These are phyloP conservation scores for Drosophila pegasa DNA, from an alignment of 2,888 invertebrate genomes.

Conservation along the genomic window DNA sequence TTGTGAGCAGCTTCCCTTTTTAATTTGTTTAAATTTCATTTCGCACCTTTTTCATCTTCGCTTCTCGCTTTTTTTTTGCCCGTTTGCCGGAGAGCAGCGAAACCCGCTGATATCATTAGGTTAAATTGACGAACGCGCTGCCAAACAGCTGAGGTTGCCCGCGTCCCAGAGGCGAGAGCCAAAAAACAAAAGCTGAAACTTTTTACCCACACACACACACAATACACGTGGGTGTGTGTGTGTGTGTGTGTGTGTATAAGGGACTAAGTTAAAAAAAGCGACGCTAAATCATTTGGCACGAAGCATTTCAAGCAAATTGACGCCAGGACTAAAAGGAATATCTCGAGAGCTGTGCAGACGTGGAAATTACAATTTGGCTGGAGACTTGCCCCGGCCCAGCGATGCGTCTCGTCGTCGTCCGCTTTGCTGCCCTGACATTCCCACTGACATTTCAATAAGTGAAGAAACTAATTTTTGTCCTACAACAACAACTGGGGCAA, in stretches of 20 bases:
- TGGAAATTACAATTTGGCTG: slow-evolving; percentile 76
- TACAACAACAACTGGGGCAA: slow-evolving; percentile 29
- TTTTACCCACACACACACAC: slow-evolving; percentile 25
- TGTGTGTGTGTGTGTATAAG: slow-evolving; percentile 12
- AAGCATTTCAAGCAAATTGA: slow-evolving; percentile 79
- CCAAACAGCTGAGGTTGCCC: slow-evolving; percentile 73
- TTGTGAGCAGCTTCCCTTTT: slow-evolving; percentile 61
- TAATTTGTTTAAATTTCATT: slow-evolving; percentile 80
- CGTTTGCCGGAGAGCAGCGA: slow-evolving; percentile 2
- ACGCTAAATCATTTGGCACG: slow-evolving; percentile 77
- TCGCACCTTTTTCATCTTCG: slow-evolving; percentile 66
- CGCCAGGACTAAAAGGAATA: slow-evolving; percentile 47
- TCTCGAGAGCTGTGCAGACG: slow-evolving; percentile 55
- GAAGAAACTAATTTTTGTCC: slow-evolving; percentile 77
- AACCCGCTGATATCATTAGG: slow-evolving; percentile 70
- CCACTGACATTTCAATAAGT: slow-evolving; percentile 81
- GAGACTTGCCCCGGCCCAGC: slow-evolving; percentile 13
- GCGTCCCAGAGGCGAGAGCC: slow-evolving; percentile 37
- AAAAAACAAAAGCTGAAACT: slow-evolving; percentile 64
- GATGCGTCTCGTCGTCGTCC: slow-evolving; percentile 17
- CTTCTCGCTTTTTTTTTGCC: neutral
- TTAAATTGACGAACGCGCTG: slow-evolving; percentile 72
- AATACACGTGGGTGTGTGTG: neutral
- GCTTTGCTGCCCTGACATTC: slow-evolving; percentile 60
- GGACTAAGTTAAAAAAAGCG: slow-evolving; percentile 33